Evolutionary conservation across 2,113 vertebrate genomes (phyloP).

Genomic region (Gopherus evgoodei): DNA sequence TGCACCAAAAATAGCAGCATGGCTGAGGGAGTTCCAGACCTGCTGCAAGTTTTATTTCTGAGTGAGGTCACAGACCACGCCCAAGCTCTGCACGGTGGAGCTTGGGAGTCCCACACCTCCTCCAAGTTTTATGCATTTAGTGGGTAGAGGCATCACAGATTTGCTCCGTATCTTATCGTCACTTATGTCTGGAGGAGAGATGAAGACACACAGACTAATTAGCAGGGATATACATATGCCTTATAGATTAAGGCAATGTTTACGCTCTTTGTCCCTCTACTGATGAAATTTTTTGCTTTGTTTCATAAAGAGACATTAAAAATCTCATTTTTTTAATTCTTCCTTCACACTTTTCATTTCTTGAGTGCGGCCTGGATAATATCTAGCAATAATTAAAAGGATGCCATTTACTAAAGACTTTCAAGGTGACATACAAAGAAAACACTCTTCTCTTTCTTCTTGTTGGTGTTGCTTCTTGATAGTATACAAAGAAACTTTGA

Average conservation of each 20-base stretch:
- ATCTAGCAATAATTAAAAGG: background rate
- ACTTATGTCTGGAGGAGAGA: background rate
- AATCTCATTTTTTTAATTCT: slow-evolving; percentile 7
- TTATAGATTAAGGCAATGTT: background rate
- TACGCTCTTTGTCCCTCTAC: background rate
- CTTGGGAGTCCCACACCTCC: background rate
- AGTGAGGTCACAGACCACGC: too few relatives aligned
- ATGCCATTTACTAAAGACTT: background rate
- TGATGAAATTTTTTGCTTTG: slow-evolving; percentile 20
- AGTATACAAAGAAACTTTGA: background rate
- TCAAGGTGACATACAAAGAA: slow-evolving; percentile 49
- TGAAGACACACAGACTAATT: background rate
- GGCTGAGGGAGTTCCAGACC: background rate
- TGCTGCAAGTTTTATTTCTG: background rate
- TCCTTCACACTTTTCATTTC: background rate
- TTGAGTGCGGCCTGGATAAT: background rate
- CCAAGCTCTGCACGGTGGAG: too few relatives aligned
- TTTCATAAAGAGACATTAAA: slow-evolving; percentile 13
- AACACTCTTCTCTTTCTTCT: background rate
- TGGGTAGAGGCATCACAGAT: background rate
- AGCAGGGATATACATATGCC: background rate
- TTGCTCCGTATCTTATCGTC: rapidly evolving
- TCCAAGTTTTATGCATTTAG: background rate
- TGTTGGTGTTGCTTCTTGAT: background rate
- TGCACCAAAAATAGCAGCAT: too few relatives aligned